Conservation (phyloP, 2,888 invertebrate genomes). For the Eristalinus sepulchralis region DNA sequence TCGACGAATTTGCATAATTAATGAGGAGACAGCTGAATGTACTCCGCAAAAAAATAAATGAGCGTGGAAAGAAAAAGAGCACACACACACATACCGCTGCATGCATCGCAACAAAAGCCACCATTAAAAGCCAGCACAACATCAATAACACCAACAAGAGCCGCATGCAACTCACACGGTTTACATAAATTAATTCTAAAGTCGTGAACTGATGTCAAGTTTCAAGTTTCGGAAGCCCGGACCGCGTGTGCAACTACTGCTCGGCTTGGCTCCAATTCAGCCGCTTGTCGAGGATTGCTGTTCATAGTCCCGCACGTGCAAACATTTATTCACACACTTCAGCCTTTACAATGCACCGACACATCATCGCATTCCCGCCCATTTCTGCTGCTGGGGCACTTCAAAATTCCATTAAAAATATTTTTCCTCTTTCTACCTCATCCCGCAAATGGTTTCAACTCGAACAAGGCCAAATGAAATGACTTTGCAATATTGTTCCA, state of each 20-base stretch:
- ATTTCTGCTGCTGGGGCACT: slow-evolving; percentile 21
- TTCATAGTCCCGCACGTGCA: not conserved
- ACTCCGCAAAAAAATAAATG: not conserved
- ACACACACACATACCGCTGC: not conserved
- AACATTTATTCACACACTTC: not conserved
- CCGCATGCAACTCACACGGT: not conserved
- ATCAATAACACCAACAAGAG: not conserved
- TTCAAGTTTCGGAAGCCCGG: not conserved
- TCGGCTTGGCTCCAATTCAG: not conserved
- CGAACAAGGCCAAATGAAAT: slow-evolving; percentile 40
- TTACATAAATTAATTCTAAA: slow-evolving; percentile 24
- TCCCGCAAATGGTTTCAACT: slow-evolving; percentile 23
- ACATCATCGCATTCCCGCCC: slow-evolving; percentile 7
- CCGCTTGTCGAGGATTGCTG: not conserved
- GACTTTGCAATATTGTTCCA: slow-evolving; percentile 37
- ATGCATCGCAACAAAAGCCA: not conserved
- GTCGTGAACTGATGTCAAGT: slow-evolving; percentile 22
- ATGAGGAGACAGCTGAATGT: not conserved
- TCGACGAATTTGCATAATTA: not conserved
- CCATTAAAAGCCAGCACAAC: not conserved
- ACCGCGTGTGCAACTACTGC: not conserved
- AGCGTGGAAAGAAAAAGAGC: not conserved
- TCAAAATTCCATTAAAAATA: slow-evolving; percentile 43
- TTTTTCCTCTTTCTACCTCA: not conserved
- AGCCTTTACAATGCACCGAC: not conserved